Conservation (phyloP, 2,888 invertebrate species). For the Anagyrus pseudococci region DNA sequence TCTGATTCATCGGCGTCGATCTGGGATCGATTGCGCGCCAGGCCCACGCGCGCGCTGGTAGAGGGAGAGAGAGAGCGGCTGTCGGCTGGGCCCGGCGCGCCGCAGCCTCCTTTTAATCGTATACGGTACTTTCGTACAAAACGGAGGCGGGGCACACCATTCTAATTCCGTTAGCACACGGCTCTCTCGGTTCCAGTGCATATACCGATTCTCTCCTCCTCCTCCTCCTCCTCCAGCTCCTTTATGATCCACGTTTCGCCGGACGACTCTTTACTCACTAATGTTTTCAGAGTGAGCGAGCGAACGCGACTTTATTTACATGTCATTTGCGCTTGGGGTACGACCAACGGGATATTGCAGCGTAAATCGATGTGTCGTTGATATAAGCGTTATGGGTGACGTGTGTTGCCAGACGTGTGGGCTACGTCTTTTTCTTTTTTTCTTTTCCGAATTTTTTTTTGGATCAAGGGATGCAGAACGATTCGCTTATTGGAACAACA, state of each 20-base stretch:
- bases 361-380: no score
- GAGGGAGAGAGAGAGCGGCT: neutral
- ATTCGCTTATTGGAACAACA: no score
- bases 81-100: neutral
- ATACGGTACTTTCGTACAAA: constrained; percentile 32
- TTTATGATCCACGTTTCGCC: constrained; percentile 9
- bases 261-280: neutral
- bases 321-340: constrained; percentile 2
- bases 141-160: constrained; percentile 28
- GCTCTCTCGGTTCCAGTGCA: neutral
- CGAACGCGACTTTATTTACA: no score
- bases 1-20: constrained; percentile 35
- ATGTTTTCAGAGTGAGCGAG: no score
- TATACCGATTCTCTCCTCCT: neutral
- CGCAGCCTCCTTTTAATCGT: constrained; percentile 27
- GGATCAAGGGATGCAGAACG: no score
- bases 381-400: no score
- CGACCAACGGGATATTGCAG: constrained; percentile 1
- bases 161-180: constrained; percentile 30
- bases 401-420: no score
- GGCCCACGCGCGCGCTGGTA: constrained; percentile 16
- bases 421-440: no score
- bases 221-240: no score
- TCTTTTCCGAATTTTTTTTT: no score
- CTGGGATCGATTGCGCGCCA: constrained; percentile 27